Conservation (phyloP, 1,140 invertebrate species). For the Varroa destructor region DNA sequence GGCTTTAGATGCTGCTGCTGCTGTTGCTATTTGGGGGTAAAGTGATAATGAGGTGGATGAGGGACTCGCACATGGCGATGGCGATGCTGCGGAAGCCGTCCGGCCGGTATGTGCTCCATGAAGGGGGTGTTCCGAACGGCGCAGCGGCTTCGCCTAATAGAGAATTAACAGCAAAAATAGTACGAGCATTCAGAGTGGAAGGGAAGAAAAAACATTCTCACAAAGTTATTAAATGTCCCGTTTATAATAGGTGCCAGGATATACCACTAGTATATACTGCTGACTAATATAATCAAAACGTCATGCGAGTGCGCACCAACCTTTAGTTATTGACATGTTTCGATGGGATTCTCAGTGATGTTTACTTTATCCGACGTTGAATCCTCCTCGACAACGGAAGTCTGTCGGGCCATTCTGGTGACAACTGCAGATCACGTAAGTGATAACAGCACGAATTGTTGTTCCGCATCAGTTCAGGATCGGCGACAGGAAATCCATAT, state of each 20-base stretch:
- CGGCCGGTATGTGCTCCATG: not conserved
- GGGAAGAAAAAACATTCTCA: no score
- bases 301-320: not conserved
- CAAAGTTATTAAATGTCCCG: no score
- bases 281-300: no score
- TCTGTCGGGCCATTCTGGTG: not conserved
- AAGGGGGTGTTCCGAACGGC: constrained; percentile 5
- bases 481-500: no score
- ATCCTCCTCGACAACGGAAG: constrained; percentile 24
- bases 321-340: constrained; percentile 27
- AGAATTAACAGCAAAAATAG: no score
- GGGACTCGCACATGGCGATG: not conserved
- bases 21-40: not conserved
- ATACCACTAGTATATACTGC: no score
- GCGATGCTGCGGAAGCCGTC: constrained; percentile 26
- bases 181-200: no score
- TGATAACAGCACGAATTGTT: no score
- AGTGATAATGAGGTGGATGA: constrained; percentile 1
- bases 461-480: no score
- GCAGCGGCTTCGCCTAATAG: constrained; percentile 24
- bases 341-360: constrained; percentile 26
- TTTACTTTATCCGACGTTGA: constrained; percentile 17
- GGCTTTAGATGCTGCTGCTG: constrained; percentile 11
- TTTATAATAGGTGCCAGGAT: no score
- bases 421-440: not conserved